Evolutionary conservation across 92 coral and sea anemone genomes (phyloP).

Genomic region (Micromussa lordhowensis): DNA sequence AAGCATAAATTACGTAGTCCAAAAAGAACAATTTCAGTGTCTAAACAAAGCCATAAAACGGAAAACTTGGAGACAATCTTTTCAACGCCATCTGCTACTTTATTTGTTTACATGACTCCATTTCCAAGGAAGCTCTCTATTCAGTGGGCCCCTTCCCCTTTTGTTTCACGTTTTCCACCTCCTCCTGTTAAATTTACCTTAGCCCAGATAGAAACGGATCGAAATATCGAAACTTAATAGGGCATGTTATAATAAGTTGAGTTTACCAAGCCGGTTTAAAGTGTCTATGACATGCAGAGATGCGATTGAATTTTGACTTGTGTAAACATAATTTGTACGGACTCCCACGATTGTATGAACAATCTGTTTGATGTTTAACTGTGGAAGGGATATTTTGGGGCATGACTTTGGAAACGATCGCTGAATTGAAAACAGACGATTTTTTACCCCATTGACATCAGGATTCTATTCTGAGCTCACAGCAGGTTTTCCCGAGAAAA

Average conservation of each 20-base stretch:
- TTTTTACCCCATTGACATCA: neutral
- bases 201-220: neutral
- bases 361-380: conserved; percentile 1
- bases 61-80: neutral
- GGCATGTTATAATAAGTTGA: neutral
- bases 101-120: conserved; percentile 35
- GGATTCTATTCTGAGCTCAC: neutral
- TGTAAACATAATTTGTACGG: neutral
- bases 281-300: neutral
- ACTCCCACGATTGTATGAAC: neutral
- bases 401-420: neutral
- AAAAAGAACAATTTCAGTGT: neutral
- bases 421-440: neutral
- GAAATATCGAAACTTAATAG: neutral
- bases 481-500: too few species aligned
- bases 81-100: neutral
- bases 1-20: neutral
- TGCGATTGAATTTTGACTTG: neutral
- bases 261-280: neutral
- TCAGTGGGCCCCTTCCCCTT: neutral
- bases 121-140: conserved; percentile 15
- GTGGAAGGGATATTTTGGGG: neutral
- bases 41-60: neutral
- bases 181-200: neutral
- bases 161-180: neutral